Evolutionary conservation across 2,113 vertebrate species (phyloP).

Genomic region (Trematomus loennbergii): DNA sequence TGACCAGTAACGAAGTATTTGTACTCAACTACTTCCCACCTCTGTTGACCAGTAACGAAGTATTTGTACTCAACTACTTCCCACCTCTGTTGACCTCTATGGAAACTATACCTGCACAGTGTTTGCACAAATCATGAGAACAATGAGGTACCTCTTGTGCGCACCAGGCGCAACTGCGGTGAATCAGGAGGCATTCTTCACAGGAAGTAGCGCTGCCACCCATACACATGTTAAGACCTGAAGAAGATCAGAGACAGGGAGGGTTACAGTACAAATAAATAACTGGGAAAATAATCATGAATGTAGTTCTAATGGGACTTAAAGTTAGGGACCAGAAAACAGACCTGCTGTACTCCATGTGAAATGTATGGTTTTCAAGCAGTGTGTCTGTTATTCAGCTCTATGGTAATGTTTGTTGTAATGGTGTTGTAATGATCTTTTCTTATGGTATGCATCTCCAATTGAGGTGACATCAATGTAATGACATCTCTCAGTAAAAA

Average conservation of each 20-base stretch:
- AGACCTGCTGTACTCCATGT: no score
- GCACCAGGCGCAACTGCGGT: constrained; percentile 96
- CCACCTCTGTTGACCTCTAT: neutral
- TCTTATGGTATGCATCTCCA: neutral
- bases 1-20: no score
- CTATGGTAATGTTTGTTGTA: neutral
- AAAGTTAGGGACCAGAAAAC: no score
- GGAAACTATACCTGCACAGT: neutral
- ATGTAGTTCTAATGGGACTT: neutral
- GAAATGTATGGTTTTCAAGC: no score
- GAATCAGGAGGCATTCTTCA: constrained; percentile 93
- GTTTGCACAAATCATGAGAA: neutral
- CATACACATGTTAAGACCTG: constrained; percentile 93
- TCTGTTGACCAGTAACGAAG: no score
- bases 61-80: no score
- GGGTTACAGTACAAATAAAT: neutral
- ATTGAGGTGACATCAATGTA: no score
- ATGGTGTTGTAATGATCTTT: no score
- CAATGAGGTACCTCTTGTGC: constrained; percentile 88
- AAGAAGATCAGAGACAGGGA: constrained; percentile 9
- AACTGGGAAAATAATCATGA: no score
- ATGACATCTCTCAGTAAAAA: neutral
- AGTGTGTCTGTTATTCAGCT: no score
- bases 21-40: no score
- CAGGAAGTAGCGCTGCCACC: constrained; percentile 94